phyloP scores from a whole-genome alignment of 2,797 vertebrate species.

The Knipowitschia caucasica region DNA sequence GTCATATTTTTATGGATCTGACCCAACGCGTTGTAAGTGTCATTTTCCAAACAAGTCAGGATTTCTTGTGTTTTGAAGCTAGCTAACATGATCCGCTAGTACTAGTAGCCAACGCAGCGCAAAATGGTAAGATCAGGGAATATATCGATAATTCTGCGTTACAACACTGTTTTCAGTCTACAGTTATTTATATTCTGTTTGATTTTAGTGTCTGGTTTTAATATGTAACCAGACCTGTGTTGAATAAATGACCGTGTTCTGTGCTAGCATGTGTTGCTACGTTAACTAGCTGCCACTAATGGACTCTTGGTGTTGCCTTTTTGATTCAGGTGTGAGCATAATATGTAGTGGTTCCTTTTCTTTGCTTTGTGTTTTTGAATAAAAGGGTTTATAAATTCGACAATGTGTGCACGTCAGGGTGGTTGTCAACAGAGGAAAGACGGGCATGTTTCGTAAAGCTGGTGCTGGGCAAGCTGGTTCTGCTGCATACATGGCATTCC shows the following conservation, averaged over 20 bases:
- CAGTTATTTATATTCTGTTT: accelerated
- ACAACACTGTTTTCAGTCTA: background rate
- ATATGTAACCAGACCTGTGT: background rate
- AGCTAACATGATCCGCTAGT: conserved; percentile 48
- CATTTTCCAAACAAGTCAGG: background rate
- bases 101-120: conserved; percentile 26
- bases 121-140: background rate
- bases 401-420: conserved; percentile 25
- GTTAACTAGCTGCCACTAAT: conserved; percentile 48
- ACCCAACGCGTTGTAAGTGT: background rate
- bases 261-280: conserved; percentile 32
- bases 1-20: no score
- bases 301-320: conserved; percentile 1
- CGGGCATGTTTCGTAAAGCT: conserved; percentile 24
- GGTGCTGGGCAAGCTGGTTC: conserved; percentile 58
- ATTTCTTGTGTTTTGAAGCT: conserved; percentile 14
- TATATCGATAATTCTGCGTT: background rate
- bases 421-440: conserved; percentile 22
- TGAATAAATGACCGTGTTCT: background rate
- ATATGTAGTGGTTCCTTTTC: background rate
- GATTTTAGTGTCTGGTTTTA: background rate
- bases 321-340: conserved; percentile 4
- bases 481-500: conserved; percentile 68
- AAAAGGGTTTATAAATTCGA: conserved; percentile 1
- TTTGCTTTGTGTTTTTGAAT: background rate